These are phyloP conservation scores for Trypoxylon attenuatum DNA, from an alignment of 2,888 invertebrate genomes.

Conservation along the genomic window DNA sequence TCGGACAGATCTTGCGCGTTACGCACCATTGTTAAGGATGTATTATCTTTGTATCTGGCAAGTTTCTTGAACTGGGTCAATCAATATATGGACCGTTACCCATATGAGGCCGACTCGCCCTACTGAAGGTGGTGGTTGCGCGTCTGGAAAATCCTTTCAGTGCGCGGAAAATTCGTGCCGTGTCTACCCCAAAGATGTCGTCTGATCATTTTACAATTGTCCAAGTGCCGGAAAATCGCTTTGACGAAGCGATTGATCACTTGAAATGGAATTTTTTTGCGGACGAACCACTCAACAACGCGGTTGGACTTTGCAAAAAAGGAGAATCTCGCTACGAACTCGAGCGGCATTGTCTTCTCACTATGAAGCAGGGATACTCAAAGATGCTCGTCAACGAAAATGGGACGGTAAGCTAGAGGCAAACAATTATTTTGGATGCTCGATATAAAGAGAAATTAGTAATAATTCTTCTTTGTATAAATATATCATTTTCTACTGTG, in stretches of 20 bases:
- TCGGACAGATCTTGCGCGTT: no score
- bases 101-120: constrained; percentile 53
- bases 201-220: constrained; percentile 71
- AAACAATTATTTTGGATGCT: not conserved
- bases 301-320: constrained; percentile 83
- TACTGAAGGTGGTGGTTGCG: constrained; percentile 59
- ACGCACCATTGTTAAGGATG: no score
- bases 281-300: constrained; percentile 88
- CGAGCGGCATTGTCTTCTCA: constrained; percentile 83
- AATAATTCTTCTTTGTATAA: not conserved
- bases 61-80: constrained; percentile 70
- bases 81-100: constrained; percentile 69
- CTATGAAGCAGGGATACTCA: constrained; percentile 85
- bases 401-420: constrained; percentile 76
- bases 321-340: constrained; percentile 84
- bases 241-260: constrained; percentile 82
- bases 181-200: constrained; percentile 64
- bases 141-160: constrained; percentile 61
- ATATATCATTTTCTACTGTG: not conserved
- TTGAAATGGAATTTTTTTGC: constrained; percentile 86
- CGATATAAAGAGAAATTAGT: not conserved
- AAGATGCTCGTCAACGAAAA: constrained; percentile 80
- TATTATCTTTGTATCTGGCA: constrained; percentile 24
- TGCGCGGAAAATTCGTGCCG: constrained; percentile 56
- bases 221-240: constrained; percentile 75